Conservation (phyloP, 2,888 invertebrate genomes). For the Conistra vaccinii region DNA sequence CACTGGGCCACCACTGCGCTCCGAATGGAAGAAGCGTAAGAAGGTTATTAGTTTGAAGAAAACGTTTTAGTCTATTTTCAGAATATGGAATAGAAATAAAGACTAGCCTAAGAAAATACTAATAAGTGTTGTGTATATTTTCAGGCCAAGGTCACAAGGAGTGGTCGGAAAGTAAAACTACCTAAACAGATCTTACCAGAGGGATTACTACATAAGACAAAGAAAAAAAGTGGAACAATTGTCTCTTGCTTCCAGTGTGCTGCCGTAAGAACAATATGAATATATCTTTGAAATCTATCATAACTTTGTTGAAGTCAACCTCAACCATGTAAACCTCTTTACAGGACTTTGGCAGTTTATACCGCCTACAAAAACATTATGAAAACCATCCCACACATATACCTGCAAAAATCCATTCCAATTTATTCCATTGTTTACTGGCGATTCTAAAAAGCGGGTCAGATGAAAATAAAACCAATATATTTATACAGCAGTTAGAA, state of each 20-base stretch:
- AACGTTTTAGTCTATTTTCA: background rate
- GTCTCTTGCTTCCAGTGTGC: constrained; percentile 83
- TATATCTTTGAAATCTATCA: background rate
- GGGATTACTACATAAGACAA: constrained; percentile 77
- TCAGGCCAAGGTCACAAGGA: constrained; percentile 84
- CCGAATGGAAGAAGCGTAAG: too few species aligned
- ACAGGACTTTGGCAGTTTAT: constrained; percentile 85
- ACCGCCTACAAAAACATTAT: constrained; percentile 85
- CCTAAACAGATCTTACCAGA: constrained; percentile 81
- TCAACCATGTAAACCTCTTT: constrained; percentile 6
- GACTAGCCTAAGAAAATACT: background rate
- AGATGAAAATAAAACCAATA: constrained; percentile 78
- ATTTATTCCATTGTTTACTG: constrained; percentile 84
- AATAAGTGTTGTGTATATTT: constrained; percentile 45
- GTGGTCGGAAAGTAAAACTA: constrained; percentile 84
- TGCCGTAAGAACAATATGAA: constrained; percentile 73
- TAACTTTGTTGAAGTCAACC: background rate
- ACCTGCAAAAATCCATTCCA: constrained; percentile 82
- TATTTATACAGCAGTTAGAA: constrained; percentile 84
- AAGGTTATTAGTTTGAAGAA: background rate
- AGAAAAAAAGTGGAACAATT: constrained; percentile 76
- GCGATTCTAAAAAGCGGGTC: constrained; percentile 82
- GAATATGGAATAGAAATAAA: background rate
- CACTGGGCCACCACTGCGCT: too few species aligned
- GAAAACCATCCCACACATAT: constrained; percentile 84